phyloP scores from a whole-genome alignment of 2,888 invertebrate species.

The Halictus quadricinctus region DNA sequence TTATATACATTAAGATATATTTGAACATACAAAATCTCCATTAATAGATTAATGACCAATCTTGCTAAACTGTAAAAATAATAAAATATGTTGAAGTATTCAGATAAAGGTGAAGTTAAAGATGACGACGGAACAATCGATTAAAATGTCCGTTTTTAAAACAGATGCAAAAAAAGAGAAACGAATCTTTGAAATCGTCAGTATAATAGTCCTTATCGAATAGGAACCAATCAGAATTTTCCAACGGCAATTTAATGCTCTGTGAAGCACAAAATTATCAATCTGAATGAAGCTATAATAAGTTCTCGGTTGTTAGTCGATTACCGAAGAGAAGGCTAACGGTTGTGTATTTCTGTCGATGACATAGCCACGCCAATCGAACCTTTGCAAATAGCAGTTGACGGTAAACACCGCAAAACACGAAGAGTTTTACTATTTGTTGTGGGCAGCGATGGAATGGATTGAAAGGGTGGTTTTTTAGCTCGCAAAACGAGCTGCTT shows the following conservation, averaged over 20 bases:
- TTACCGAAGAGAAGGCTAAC: slow-evolving; percentile 2
- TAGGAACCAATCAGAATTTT: background rate
- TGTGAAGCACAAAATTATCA: background rate
- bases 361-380: background rate
- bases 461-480: background rate
- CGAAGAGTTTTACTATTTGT: background rate
- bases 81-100: background rate
- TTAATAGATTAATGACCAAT: no score
- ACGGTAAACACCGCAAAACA: slow-evolving; percentile 5
- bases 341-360: slow-evolving; percentile 8
- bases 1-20: no score
- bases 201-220: background rate
- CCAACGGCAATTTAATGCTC: background rate
- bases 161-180: background rate
- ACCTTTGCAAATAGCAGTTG: background rate
- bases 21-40: no score
- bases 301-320: background rate
- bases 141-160: background rate
- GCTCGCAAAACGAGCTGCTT: background rate
- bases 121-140: background rate
- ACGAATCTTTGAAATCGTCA: background rate
- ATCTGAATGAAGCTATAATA: background rate
- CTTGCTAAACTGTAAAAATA: no score
- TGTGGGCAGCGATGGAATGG: background rate
- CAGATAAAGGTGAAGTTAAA: background rate